Evolutionary conservation across 2,888 invertebrate genomes (phyloP).

Genomic region (Celastrina argiolus): DNA sequence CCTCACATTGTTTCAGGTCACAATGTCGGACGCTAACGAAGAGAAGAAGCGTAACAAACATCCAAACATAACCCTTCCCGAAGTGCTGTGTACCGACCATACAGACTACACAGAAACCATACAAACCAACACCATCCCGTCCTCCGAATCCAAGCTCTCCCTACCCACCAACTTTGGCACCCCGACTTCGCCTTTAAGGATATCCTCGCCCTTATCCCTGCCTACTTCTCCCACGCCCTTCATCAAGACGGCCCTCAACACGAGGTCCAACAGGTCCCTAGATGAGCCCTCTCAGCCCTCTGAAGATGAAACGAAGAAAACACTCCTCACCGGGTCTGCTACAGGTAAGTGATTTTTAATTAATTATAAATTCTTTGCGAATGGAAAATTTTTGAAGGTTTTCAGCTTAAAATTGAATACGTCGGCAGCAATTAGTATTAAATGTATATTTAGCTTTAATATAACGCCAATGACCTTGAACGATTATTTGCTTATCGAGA

Average conservation of each 20-base stretch:
- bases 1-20: conserved; percentile 48
- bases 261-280: conserved; percentile 46
- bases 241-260: conserved; percentile 47
- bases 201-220: conserved; percentile 61
- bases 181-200: conserved; percentile 58
- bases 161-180: conserved; percentile 62
- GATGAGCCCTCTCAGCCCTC: conserved; percentile 41
- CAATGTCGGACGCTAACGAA: conserved; percentile 53
- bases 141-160: conserved; percentile 63
- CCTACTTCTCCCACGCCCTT: conserved; percentile 60
- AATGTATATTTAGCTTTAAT: no score
- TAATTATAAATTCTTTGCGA: not conserved
- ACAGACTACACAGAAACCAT: conserved; percentile 39
- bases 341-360: conserved; percentile 59
- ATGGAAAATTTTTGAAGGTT: no score
- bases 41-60: conserved; percentile 45
- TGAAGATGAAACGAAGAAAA: conserved; percentile 38
- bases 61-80: conserved; percentile 57
- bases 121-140: conserved; percentile 45
- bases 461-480: no score
- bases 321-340: conserved; percentile 52
- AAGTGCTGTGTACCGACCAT: conserved; percentile 56
- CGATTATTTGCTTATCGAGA: no score
- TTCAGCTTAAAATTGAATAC: no score
- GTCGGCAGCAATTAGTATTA: no score